A percentile compares a stretch with the other conserved stretches of the same genome.
Evolutionary conservation across 37 sponge, comb jelly and placozoan species (phyloP).

Genomic region (Spongia lamella): DNA sequence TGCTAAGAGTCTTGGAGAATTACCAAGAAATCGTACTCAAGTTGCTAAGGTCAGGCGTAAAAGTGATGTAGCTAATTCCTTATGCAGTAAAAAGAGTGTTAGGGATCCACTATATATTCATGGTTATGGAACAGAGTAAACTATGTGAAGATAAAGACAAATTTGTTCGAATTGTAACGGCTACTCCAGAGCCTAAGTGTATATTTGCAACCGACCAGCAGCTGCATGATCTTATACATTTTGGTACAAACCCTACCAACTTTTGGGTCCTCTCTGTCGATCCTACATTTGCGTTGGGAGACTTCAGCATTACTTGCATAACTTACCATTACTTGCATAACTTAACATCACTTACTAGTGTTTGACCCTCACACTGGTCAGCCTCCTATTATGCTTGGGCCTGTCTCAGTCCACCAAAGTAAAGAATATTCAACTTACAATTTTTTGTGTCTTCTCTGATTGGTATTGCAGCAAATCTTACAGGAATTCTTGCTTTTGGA

Average conservation of each 20-base stretch:
- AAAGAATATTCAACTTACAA: background rate
- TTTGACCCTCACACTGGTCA: background rate
- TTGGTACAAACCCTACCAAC: background rate
- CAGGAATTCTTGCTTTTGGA: background rate
- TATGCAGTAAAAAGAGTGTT: background rate
- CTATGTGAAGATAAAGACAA: background rate
- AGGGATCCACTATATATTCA: background rate
- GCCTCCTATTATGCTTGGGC: background rate
- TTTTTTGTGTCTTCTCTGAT: constrained; percentile 3
- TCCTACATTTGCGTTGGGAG: background rate
- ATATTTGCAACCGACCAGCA: constrained; percentile 1
- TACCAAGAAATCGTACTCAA: background rate
- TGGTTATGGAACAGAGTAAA: constrained; percentile 12
- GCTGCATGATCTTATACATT: background rate
- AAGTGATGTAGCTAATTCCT: background rate
- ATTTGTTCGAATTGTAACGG: constrained; percentile 3
- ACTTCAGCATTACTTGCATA: background rate
- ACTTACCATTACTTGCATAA: background rate
- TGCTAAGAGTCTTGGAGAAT: background rate
- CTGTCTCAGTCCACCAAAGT: background rate
- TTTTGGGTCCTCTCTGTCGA: background rate
- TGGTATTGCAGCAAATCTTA: background rate
- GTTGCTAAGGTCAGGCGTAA: background rate
- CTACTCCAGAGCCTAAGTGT: background rate
- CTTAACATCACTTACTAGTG: background rate